Conservation (phyloP, 1,140 invertebrate species). For the Leptestheria dahalacensis region DNA sequence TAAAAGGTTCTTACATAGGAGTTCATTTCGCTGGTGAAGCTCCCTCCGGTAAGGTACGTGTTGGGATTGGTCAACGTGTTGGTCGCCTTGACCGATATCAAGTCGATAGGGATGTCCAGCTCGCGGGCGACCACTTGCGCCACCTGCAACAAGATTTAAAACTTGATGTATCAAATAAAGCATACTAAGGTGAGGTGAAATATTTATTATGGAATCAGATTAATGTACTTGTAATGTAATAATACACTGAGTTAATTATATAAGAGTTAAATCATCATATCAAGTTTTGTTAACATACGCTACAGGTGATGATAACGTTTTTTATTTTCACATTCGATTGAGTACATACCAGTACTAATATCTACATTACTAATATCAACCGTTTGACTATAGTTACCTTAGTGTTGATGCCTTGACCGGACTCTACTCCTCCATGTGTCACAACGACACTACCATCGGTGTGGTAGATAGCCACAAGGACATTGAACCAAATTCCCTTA, state of each 20-base stretch:
- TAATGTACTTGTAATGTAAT: too few species aligned
- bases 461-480: conserved; percentile 49
- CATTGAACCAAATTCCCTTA: neutral
- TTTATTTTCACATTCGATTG: too few species aligned
- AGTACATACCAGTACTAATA: neutral
- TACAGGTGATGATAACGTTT: neutral
- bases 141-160: too few species aligned
- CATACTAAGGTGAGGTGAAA: too few species aligned
- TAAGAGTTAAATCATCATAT: neutral
- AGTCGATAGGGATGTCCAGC: conserved; percentile 25
- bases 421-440: conserved; percentile 62
- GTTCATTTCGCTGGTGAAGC: conserved; percentile 13
- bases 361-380: neutral
- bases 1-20: conserved; percentile 6
- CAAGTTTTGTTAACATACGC: neutral
- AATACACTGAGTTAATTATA: too few species aligned
- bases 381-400: conserved; percentile 31
- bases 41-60: neutral
- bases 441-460: conserved; percentile 58
- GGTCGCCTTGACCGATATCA: conserved; percentile 24
- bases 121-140: conserved; percentile 27
- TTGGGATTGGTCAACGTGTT: conserved; percentile 19
- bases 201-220: too few species aligned
- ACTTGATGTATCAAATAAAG: too few species aligned
- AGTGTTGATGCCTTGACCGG: conserved; percentile 67